Evolutionary conservation across 2,113 vertebrate species (phyloP).

Genomic region (Alexandromys fortis): DNA sequence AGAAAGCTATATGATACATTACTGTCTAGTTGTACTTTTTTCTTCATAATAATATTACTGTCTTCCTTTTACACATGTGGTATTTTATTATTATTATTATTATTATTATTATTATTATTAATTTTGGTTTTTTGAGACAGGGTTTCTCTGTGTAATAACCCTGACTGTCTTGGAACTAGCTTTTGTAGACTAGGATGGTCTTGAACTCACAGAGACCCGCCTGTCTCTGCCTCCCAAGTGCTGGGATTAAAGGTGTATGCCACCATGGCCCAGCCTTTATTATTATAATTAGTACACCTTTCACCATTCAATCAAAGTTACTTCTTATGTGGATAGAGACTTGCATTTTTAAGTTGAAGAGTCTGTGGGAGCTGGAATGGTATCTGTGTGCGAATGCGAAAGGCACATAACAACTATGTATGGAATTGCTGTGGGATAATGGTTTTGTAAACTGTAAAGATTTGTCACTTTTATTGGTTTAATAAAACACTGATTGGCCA

Average conservation of each 20-base stretch:
- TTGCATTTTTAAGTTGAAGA: not conserved
- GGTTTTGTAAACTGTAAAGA: too few species aligned
- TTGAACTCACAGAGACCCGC: too few species aligned
- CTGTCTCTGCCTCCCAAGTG: too few species aligned
- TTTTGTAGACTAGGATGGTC: too few species aligned
- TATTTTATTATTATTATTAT: not conserved
- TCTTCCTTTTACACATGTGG: not conserved
- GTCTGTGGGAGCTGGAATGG: not conserved
- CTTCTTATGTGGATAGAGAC: not conserved
- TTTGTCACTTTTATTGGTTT: too few species aligned
- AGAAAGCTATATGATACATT: not conserved
- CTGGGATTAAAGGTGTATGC: too few species aligned
- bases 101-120: not conserved
- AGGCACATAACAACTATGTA: not conserved
- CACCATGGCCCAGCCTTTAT: not conserved
- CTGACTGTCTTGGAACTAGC: too few species aligned
- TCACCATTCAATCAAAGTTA: not conserved
- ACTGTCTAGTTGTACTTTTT: not conserved
- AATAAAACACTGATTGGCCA: too few species aligned
- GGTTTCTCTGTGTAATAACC: too few species aligned
- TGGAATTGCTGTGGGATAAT: too few species aligned
- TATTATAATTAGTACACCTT: not conserved
- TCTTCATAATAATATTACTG: not conserved
- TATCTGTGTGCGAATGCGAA: not conserved
- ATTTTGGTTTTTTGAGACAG: too few species aligned